Base-by-base conservation (phyloP, 2,797 vertebrate genomes). In the Bradypodion pumilum region DNA sequence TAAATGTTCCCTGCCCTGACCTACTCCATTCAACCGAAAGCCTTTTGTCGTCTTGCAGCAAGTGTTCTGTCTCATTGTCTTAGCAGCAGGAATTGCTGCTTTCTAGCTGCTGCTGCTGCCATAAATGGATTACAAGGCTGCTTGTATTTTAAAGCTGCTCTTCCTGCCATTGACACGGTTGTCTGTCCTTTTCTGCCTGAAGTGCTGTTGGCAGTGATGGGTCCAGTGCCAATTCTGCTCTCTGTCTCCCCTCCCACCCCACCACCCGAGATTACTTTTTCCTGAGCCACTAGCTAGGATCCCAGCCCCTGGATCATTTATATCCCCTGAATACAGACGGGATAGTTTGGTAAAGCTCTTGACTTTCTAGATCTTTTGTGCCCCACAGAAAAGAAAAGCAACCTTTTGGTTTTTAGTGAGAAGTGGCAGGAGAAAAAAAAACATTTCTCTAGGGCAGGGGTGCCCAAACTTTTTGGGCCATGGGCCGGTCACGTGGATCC, bases 261-360 rank as follows among this genome's bases (percentile, higher is more conserved):
- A 3, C 46, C 75, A 78, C 60, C 70, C 29, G 42, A 15, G 0
- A 85, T 81, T 85, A n/a, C 74, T 90, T 83, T 85, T n/a, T n/a
- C n/a, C 86, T 81, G 91, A 92, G 89, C 85, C 91, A 16, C 90
- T 87, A 78, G 82, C 81, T 87, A 66, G 73, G 69, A 74, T 81
- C 85, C 87, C 49, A 85, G 84, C 86, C 79, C 46, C 21, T n/a
- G 73, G 15, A 74, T 86, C 16, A 44, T 62, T 29, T 87, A 79
- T 74, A 27, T n/a, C 87, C 85, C 81, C 23, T 7, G 40, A 85
- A 66, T 52, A 78, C 84, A 85, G 60, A 82, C 84, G 85, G 86
- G 81, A 76, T 35, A 59, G 72, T 75, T 75, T 81, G 27, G 46
- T 19, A 40, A 15, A 25, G 25, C 62, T 40, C n/a, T 76, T 77